A percentile compares a stretch with the other conserved stretches of the same genome.
Conservation (phyloP, 1,140 invertebrate species). For the Bombus affinis region DNA sequence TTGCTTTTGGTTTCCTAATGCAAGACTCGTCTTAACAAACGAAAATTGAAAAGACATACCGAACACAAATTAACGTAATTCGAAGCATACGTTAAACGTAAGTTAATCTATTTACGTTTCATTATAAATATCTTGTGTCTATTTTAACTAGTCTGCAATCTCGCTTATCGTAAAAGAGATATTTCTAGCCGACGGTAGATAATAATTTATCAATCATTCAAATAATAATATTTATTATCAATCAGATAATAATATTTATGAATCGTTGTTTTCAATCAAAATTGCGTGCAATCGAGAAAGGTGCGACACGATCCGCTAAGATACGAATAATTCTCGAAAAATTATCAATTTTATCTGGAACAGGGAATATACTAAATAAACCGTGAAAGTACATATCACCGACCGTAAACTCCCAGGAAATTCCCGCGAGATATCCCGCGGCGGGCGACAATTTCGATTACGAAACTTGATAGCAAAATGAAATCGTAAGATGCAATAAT, state of each 20-base stretch:
- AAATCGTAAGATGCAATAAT: neutral
- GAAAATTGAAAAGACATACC: no score
- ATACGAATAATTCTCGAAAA: neutral
- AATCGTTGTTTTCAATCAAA: conserved; percentile 1
- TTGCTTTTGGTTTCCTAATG: no score
- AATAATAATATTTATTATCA: no score
- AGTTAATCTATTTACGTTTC: no score
- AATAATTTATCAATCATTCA: no score
- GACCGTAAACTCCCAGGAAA: conserved; percentile 3
- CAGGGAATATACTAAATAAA: conserved; percentile 17
- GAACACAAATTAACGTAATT: no score
- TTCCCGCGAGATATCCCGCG: neutral
- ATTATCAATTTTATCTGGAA: conserved; percentile 3
- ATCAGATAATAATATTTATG: neutral
- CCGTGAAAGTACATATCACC: conserved; percentile 24
- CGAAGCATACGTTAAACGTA: no score
- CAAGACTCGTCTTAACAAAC: no score
- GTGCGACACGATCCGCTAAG: neutral
- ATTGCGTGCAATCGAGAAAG: conserved; percentile 9
- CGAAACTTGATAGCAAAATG: neutral
- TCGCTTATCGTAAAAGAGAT: no score
- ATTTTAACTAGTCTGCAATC: no score
- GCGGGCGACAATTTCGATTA: conserved; percentile 10
- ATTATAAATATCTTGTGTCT: no score
- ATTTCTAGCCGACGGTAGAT: no score